Evolutionary conservation across 2,888 invertebrate genomes (phyloP).

Genomic region (Erannis defoliaria): DNA sequence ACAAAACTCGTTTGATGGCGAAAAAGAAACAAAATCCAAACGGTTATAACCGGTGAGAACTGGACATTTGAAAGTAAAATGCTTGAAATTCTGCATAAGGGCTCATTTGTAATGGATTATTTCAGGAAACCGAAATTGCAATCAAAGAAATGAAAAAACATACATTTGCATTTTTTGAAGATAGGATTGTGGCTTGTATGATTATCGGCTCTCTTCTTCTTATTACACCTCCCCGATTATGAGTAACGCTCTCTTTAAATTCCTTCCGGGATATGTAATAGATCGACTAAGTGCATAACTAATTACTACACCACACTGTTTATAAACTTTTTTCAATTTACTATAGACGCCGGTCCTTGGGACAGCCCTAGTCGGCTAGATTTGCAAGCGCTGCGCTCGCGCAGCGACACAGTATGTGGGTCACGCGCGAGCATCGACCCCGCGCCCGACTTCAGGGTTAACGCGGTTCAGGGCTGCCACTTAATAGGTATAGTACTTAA

Average conservation of each 20-base stretch:
- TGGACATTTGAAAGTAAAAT: constrained; percentile 5
- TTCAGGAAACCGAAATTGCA: background rate
- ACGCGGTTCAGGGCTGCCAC: constrained; percentile 53
- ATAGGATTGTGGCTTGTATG: too few species aligned
- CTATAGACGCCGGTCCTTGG: constrained; percentile 41
- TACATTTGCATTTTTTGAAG: too few species aligned
- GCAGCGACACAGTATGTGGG: constrained; percentile 77
- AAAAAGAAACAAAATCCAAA: background rate
- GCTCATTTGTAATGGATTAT: background rate
- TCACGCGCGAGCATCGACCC: constrained; percentile 80
- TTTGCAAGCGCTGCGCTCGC: constrained; percentile 72
- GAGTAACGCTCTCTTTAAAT: too few species aligned
- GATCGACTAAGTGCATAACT: too few species aligned
- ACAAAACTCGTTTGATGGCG: constrained; percentile 11
- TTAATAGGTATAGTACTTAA: constrained; percentile 8
- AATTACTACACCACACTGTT: too few species aligned
- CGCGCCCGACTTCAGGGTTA: constrained; percentile 84
- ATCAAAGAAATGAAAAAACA: too few species aligned
- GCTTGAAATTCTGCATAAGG: constrained; percentile 6
- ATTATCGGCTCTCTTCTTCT: too few species aligned
- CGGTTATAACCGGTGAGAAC: constrained; percentile 6
- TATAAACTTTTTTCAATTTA: background rate
- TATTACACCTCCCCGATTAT: too few species aligned
- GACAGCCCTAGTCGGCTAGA: constrained; percentile 56
- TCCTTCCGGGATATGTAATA: too few species aligned